Conservation (phyloP, 2,888 invertebrate species). For the Digitonthophagus gazella region DNA sequence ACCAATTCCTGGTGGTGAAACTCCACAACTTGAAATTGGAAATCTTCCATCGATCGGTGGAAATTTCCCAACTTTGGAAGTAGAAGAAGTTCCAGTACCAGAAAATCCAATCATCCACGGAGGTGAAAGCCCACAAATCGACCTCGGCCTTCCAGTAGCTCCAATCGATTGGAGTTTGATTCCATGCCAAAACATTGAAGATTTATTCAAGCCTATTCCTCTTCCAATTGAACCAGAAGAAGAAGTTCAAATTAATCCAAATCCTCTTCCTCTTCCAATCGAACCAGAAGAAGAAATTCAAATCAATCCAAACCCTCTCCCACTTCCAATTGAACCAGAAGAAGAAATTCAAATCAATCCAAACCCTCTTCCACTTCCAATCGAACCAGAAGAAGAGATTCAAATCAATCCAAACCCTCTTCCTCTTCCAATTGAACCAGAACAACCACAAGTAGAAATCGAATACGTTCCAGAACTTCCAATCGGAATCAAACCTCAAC, state of each 20-base stretch:
- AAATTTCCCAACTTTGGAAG: not conserved
- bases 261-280: constrained; percentile 10
- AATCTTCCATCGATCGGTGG: not conserved
- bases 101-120: not conserved
- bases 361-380: constrained; percentile 9
- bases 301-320: constrained; percentile 6
- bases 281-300: constrained; percentile 10
- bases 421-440: not conserved
- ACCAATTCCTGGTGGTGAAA: not conserved
- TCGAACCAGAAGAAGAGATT: constrained; percentile 6
- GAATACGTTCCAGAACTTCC: not conserved
- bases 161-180: not conserved
- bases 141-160: not conserved
- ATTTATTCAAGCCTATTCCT: constrained; percentile 2
- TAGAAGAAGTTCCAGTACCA: not conserved
- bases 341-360: constrained; percentile 8
- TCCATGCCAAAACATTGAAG: constrained; percentile 1
- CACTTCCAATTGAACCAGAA: constrained; percentile 13
- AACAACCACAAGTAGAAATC: not conserved
- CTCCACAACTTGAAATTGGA: not conserved
- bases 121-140: not conserved
- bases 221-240: constrained; percentile 12
- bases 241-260: constrained; percentile 13
- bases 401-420: not conserved
- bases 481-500: constrained; percentile 4